phyloP scores from a whole-genome alignment of 2,888 invertebrate genomes.

The Cheilosia urbana region DNA sequence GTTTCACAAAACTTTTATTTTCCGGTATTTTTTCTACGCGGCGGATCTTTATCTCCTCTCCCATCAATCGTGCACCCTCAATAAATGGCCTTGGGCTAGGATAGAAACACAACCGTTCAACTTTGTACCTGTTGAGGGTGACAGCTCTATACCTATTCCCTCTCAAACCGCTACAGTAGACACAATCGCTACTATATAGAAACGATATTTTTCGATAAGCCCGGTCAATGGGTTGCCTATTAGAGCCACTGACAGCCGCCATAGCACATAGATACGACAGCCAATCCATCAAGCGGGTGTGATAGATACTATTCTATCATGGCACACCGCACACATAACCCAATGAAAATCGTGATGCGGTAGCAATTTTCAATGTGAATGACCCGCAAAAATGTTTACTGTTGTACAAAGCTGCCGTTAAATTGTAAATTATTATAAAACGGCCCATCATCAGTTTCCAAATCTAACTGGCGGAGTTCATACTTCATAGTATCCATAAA shows the following conservation, averaged over 20 bases:
- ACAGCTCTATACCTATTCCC: not conserved
- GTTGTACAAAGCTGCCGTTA: not conserved
- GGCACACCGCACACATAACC: not conserved
- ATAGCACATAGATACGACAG: conserved; percentile 9
- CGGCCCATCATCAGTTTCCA: not conserved
- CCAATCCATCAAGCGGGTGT: conserved; percentile 10
- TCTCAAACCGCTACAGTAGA: not conserved
- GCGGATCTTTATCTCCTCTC: not conserved
- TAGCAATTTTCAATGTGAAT: conserved; percentile 41
- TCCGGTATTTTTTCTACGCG: not conserved
- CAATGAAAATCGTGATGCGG: conserved; percentile 6
- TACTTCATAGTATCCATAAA: conserved; percentile 10
- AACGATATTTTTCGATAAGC: conserved; percentile 12
- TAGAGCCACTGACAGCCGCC: conserved; percentile 22
- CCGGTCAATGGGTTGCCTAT: conserved; percentile 39
- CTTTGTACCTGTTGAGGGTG: conserved; percentile 35
- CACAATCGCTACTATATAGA: conserved; percentile 1
- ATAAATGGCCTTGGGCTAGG: conserved; percentile 24
- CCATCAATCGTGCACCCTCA: conserved; percentile 40
- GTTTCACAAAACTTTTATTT: conserved; percentile 19
- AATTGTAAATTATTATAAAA: not conserved
- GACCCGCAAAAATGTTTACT: conserved; percentile 9
- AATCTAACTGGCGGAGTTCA: not conserved
- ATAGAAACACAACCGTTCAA: not conserved
- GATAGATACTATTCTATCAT: conserved; percentile 8